Evolutionary conservation across 1,140 invertebrate species (phyloP), one percentile per base, ranked within the genome.

Genomic region (Drosophila prosaltans): DNA sequence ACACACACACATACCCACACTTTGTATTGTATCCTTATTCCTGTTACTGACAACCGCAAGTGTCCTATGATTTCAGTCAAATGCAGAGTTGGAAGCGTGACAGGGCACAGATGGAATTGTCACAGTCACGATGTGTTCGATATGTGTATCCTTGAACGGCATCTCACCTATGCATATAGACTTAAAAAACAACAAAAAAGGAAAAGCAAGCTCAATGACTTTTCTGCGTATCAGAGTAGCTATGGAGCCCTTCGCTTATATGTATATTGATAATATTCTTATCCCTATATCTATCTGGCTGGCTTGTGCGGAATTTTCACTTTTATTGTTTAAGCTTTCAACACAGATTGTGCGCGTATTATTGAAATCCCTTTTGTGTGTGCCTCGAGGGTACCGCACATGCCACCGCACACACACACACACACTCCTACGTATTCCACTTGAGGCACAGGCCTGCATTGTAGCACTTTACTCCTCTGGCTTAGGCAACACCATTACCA

Each of bases 241-340:
- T 55, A 11, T 6, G 16, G 24, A 9, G 11, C 9, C 2, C 24
- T 26, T 28, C 9, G 10, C 51, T 55, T 59, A n/a, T 36, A 36
- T 36, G 32, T 58, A 55, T 68, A 63, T 72, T 65, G 80, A 80
- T 80, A 86, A 80, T 77, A 82, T 86, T 24, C 72, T 68, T 86
- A 76, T 69, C 72, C 72, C 51, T 32, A 59, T 68, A 70, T 76
- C 69, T 76, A 66, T 67, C 16, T 16, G 16, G 58, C 10, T 48
- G 67, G 75, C 57, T 80, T 78, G 79, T 64, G 67, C 26, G 70
- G 68, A 82, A 79, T 86, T 86, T 88, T 86, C 83, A 82, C 79
- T 80, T 86, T 88, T 86, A 86, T 86, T 86, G 83, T 86, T 86
- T 88, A 82, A 86, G 83, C 83, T 86, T 86, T 88, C 79, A 88